phyloP scores from a whole-genome alignment of 2,888 invertebrate genomes.

The Gibbula magus region DNA sequence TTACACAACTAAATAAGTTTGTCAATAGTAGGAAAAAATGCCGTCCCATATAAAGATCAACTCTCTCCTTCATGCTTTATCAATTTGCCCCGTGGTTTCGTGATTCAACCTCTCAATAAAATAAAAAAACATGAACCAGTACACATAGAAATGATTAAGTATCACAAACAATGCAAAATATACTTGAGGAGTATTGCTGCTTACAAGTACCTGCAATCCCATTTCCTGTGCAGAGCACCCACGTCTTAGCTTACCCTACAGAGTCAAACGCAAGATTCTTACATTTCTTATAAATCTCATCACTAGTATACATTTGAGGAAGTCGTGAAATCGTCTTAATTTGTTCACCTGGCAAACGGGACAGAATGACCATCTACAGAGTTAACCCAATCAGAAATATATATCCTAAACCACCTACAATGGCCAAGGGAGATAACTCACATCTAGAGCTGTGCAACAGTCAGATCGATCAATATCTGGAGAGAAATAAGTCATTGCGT shows the following conservation, averaged over 20 bases:
- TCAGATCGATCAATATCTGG: slow-evolving; percentile 1
- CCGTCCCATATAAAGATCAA: slow-evolving; percentile 23
- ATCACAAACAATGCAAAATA: slow-evolving; percentile 18
- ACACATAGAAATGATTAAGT: slow-evolving; percentile 8
- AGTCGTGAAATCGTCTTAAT: too few relatives aligned
- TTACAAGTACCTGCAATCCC: background rate
- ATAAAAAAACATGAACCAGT: slow-evolving; percentile 9
- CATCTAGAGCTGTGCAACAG: slow-evolving; percentile 19
- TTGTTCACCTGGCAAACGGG: too few relatives aligned
- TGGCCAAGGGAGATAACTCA: background rate
- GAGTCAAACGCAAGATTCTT: too few relatives aligned
- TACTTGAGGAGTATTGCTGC: slow-evolving; percentile 15
- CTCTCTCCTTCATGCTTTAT: slow-evolving; percentile 20
- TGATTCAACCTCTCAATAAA: background rate
- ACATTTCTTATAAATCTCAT: too few relatives aligned
- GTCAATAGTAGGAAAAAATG: slow-evolving; percentile 21
- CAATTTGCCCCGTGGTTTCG: slow-evolving; percentile 16
- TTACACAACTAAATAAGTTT: slow-evolving; percentile 22
- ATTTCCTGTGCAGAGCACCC: slow-evolving; percentile 16
- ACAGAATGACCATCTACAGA: too few relatives aligned
- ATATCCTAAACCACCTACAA: too few relatives aligned
- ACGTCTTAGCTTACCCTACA: too few relatives aligned
- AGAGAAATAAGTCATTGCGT: background rate
- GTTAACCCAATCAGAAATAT: too few relatives aligned
- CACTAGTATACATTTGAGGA: too few relatives aligned